Conservation (phyloP, 2,797 vertebrate species). For the Aselliscus stoliczkanus region DNA sequence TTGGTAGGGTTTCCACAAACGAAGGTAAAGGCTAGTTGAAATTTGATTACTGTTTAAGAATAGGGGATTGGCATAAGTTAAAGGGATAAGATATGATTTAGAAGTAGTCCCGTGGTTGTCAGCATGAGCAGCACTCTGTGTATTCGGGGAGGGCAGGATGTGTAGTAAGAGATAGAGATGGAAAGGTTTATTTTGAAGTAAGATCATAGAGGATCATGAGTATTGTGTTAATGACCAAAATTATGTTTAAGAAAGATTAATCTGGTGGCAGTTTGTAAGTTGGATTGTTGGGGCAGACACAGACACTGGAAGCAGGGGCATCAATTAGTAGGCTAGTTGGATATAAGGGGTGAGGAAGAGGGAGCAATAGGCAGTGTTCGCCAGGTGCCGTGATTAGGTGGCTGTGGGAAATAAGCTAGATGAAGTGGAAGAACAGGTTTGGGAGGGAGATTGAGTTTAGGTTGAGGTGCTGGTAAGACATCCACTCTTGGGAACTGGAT, state of each 20-base stretch:
- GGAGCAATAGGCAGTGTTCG: not conserved
- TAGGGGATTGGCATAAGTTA: not conserved
- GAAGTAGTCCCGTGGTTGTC: not conserved
- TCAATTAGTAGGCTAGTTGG: not conserved
- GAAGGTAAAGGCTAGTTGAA: not conserved
- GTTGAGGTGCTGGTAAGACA: not conserved
- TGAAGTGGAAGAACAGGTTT: not conserved
- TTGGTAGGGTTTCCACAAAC: not conserved
- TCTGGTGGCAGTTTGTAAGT: not conserved
- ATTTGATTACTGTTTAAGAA: not conserved
- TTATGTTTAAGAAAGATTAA: not conserved
- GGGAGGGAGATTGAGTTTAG: not conserved
- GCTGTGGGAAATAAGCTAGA: not conserved
- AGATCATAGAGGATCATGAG: not conserved
- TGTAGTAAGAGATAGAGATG: not conserved
- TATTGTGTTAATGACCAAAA: not conserved
- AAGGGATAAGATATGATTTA: not conserved
- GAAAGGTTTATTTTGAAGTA: not conserved
- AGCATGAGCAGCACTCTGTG: not conserved
- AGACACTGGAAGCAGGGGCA: not conserved
- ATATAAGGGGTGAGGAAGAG: not conserved
- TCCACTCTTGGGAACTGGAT: not conserved
- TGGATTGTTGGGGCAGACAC: not conserved
- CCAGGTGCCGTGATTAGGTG: not conserved
- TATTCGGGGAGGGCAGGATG: not conserved